phyloP scores from a whole-genome alignment of 2,797 vertebrate species.

The Spondyliosoma cantharus region DNA sequence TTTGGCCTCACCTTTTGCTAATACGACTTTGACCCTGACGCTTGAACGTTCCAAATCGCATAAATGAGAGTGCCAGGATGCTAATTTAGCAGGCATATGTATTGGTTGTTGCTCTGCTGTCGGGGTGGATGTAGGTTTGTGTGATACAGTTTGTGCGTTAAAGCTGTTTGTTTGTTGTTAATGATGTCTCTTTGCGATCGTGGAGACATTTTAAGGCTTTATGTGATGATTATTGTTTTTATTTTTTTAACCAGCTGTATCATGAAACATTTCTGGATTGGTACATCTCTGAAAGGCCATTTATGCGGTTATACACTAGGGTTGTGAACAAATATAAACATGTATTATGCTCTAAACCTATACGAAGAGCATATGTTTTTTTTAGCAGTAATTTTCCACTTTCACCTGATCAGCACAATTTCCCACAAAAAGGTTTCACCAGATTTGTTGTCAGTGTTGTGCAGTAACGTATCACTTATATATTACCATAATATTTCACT shows the following conservation, averaged over 20 bases:
- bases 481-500: too few species aligned
- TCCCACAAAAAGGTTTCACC: background rate
- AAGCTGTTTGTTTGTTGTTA: conserved; percentile 27
- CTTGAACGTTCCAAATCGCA: conserved; percentile 72
- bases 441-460: background rate
- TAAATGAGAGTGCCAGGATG: conserved; percentile 72
- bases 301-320: background rate
- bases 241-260: conserved; percentile 4
- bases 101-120: conserved; percentile 28
- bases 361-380: background rate
- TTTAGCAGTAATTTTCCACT: background rate
- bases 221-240: background rate
- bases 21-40: conserved; percentile 77
- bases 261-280: conserved; percentile 2
- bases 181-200: conserved; percentile 7
- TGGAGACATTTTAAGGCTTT: background rate
- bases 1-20: conserved; percentile 77
- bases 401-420: too few species aligned
- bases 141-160: conserved; percentile 31
- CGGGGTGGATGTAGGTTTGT: conserved; percentile 25
- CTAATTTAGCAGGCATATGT: conserved; percentile 64
- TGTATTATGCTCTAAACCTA: background rate
- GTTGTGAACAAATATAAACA: background rate
- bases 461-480: too few species aligned
- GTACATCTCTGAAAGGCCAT: background rate